These are phyloP conservation scores for Drosophila infuscata DNA, from an alignment of 2,888 invertebrate genomes.

Conservation along the genomic window DNA sequence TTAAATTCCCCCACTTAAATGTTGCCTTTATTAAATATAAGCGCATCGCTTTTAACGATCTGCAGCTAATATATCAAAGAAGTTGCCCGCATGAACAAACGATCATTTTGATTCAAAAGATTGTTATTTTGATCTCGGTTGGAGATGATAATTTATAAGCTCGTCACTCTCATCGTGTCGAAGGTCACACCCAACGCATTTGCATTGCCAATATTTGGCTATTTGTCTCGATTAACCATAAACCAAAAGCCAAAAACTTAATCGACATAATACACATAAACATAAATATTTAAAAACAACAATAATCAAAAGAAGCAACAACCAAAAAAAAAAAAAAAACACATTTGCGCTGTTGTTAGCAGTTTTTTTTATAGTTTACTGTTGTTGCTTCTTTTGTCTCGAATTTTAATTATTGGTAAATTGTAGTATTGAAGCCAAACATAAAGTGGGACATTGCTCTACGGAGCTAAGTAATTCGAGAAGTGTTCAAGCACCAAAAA, in stretches of 20 bases:
- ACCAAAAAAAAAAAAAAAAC: slow-evolving; percentile 8
- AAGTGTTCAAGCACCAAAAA: slow-evolving; percentile 9
- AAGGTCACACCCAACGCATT: slow-evolving; percentile 65
- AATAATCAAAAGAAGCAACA: background rate
- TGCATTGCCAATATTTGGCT: slow-evolving; percentile 63
- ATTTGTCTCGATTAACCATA: slow-evolving; percentile 41
- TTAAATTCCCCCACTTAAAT: background rate
- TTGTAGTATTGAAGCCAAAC: slow-evolving; percentile 46
- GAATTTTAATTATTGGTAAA: slow-evolving; percentile 70
- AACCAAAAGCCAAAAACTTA: slow-evolving; percentile 29
- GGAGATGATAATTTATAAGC: slow-evolving; percentile 49
- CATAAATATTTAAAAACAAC: slow-evolving; percentile 30
- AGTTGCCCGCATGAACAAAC: slow-evolving; percentile 1
- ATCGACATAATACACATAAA: slow-evolving; percentile 40
- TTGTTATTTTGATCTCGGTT: slow-evolving; percentile 39
- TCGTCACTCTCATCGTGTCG: slow-evolving; percentile 52
- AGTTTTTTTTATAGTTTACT: slow-evolving; percentile 42
- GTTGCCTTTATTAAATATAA: background rate
- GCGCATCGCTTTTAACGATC: background rate
- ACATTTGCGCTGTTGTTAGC: slow-evolving; percentile 58
- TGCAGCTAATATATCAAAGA: background rate
- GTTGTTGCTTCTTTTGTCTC: slow-evolving; percentile 53
- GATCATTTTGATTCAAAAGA: slow-evolving; percentile 5
- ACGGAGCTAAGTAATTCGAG: slow-evolving; percentile 50
- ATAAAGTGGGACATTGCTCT: slow-evolving; percentile 65